Evolutionary conservation across 2,113 vertebrate species (phyloP).

Genomic region (Nyctereutes procyonoides): DNA sequence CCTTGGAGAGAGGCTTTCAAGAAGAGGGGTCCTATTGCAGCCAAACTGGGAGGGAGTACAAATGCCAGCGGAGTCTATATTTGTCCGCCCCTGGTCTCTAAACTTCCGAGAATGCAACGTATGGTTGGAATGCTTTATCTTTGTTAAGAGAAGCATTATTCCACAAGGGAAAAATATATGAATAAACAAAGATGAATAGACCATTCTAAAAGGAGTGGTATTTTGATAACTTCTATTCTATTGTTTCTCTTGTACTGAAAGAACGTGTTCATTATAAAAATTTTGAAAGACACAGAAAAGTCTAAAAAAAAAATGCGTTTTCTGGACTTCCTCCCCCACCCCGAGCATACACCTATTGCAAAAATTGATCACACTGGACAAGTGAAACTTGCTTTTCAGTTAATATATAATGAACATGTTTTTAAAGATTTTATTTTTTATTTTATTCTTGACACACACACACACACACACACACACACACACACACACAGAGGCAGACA

Average conservation of each 20-base stretch:
- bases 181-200: not conserved
- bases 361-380: not conserved
- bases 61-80: rapidly evolving
- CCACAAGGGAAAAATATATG: not conserved
- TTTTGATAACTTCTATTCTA: not conserved
- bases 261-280: not conserved
- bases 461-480: too few relatives aligned
- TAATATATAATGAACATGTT: not conserved
- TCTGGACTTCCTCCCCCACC: too few relatives aligned
- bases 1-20: not conserved
- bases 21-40: not conserved
- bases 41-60: not conserved
- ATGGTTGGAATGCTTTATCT: not conserved
- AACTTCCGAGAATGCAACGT: not conserved
- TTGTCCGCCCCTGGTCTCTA: not conserved
- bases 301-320: not conserved
- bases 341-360: not conserved
- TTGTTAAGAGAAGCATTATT: not conserved
- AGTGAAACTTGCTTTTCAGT: constrained; percentile 37
- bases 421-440: too few relatives aligned
- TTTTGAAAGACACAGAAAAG: constrained; percentile 13
- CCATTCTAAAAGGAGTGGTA: not conserved
- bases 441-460: too few relatives aligned
- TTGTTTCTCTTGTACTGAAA: constrained; percentile 12
- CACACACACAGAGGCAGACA: too few relatives aligned